Conservation (phyloP, 2,797 vertebrate species). For the Loriculus beryllinus region DNA sequence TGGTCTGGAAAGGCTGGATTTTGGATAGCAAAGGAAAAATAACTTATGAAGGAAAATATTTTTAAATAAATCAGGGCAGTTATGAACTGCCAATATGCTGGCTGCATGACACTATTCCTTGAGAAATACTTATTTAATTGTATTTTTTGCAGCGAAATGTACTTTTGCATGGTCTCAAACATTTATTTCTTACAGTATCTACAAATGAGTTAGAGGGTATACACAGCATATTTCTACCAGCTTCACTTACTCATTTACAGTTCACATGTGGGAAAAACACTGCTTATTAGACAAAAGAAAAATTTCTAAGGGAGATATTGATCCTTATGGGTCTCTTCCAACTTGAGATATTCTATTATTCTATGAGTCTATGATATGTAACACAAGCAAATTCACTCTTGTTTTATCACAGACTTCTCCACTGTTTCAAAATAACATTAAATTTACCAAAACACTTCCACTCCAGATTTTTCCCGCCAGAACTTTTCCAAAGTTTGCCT, state of each 20-base stretch:
- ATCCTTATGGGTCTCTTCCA: background rate
- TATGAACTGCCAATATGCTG: background rate
- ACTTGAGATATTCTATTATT: fast-evolving
- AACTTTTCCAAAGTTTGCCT: background rate
- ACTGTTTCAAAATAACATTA: background rate
- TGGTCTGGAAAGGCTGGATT: background rate
- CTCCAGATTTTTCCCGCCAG: background rate
- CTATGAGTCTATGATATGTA: background rate
- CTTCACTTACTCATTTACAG: background rate
- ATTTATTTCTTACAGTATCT: background rate
- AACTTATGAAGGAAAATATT: background rate
- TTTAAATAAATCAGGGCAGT: background rate
- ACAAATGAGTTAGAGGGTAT: background rate
- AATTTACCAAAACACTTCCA: background rate
- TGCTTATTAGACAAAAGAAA: background rate
- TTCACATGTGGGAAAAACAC: background rate
- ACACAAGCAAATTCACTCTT: background rate
- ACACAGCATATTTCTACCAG: background rate
- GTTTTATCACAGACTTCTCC: background rate
- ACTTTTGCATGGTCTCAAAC: background rate
- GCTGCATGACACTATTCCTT: background rate
- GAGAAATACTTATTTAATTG: background rate
- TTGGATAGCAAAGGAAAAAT: background rate
- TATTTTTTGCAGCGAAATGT: background rate
- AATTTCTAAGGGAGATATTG: background rate